Evolutionary conservation across 2,113 vertebrate species (phyloP), one percentile per base, ranked within the genome.

Genomic region (Vidua macroura): DNA sequence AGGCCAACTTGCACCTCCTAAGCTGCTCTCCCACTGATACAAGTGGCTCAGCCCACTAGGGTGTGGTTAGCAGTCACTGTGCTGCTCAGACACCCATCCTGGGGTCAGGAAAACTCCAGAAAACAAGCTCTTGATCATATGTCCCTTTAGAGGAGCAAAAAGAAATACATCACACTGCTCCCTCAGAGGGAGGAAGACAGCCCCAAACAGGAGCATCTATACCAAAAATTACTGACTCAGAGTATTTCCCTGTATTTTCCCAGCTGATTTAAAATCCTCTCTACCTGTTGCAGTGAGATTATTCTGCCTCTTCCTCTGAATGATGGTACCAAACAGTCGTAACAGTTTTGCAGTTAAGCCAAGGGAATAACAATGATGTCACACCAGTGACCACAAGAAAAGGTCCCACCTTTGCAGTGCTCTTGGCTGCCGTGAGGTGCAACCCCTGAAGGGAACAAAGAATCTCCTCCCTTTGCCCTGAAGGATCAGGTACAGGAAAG

Each of bases 1-100:
- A 96, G 98, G 96, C 97, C 97, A 98, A 94, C 43, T 91, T 79
- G 51, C 89, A 97, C 97, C 97, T 98, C 97, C 97, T 97, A 79
- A 92, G 92, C 95, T 93, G 96, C 95, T 95, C 97, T 98, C 96
- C 96, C 96, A 94, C 92, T 59, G 91, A 72, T 86, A 69, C 52
- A 96, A 86, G 86, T 94, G 97, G 95, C 96, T 84, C 75, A 90
- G 95, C 91, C 96, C 92, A 90, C 41, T 35, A 97, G 96, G 97
- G 95, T 97, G 97, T 89, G 96, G 97, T 97, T 97, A 98, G 97
- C 97, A 97, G 96, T 95, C 95, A 90, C 69, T 15, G 83, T 70
- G 56, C 69, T 60, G 95, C 86, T 95, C 89, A 96, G 85, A 83
- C 90, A 60, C 53, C 75, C 31, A 84, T 55, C 11, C 62, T 16